Base-by-base conservation (phyloP, 2,113 vertebrate species). In the Nothobranchius furzeri region DNA sequence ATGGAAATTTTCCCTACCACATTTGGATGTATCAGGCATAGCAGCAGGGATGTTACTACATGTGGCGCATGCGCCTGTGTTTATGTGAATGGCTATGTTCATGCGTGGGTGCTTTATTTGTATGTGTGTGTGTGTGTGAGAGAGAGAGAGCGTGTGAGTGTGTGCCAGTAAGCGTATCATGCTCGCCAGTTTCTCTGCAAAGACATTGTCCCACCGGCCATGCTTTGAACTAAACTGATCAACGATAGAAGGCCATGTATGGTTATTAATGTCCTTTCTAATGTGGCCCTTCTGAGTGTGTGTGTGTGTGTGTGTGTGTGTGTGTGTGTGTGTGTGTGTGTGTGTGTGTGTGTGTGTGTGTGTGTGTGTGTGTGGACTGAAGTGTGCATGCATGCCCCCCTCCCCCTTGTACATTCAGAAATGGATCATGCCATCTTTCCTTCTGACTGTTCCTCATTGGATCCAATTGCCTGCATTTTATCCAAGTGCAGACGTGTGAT, bases 1-100 rank as follows among this genome's bases (percentile, higher is more conserved):
- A 92, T 91, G 90, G 88, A 85, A 84, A 91, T 90, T 83, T 79
- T 64, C 71, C 64, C 55, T 53, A 58, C 85, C 87, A 84, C 86
- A 88, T 90, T 89, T 84, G 79, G 84, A 86, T 75, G 68, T 80
- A 77, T 85, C 73, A 76, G 76, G 70, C 80, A 75, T 78, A 81
- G 78, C 76, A 87, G 84, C 84, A 83, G 83, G 81, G 78, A 72
- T 69, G 76, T 81, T 70, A 75, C 61, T 52, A 50, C 61, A 64
- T 73, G 76, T 65, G 68, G 79, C 47, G 75, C 75, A 80, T 80
- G 76, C 60, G 70, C 60, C 64, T 73, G 78, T 68, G 75, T 87
- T 85, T 83, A 78, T 78, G 61, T 88, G 77, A 79, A 82, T 81
- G 75, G 61, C 50, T 75, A 30, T 73, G 65, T 87, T 75, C 50